Base-by-base conservation (phyloP, 1,140 invertebrate genomes). In the Caenorhabditis latens region DNA sequence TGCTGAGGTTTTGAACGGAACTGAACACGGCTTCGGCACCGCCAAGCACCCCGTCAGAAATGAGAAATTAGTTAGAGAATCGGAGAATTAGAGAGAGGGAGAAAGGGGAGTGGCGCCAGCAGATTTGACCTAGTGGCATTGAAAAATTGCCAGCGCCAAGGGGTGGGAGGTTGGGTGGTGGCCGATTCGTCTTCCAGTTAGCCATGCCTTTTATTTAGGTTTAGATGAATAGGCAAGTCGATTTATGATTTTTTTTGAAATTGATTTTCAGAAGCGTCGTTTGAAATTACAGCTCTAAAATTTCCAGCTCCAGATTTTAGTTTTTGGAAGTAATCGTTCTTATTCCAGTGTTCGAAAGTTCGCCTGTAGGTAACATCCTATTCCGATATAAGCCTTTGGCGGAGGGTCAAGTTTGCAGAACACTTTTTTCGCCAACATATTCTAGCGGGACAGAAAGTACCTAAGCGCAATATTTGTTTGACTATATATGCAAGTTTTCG, bases 41-140 rank as follows among this genome's bases (percentile, higher is more conserved):
- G 46, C 71, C 71, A 79, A 79, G 71, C 71, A 79, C 71, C 61
- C 40, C n/a, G 71, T 50, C 71, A 79, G 40, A 79, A 79, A 79
- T 79, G 71, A 79, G 71, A 79, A 79, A 79, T 79, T 79, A 50
- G 46, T 48, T 42, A 48, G 71, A 79, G 71, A 79, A 16, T 11
- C 14, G 43, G 67, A 75, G 67, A 75, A 48, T 75, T 75, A 43
- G 67, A 75, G 16, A 46, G 16, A 16, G n/a, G 13, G 46, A 50
- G 13, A 16, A 9, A 7, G 67, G 67, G 43, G 67, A n/a, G 67
- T n/a, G 42, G 67, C 67, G 42, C 43, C 43, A n/a, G 16, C 40
- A 67, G 63, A 32, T 67, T 46, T 79, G 71, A 79, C 71, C 71
- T 79, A 79, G 71, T 79, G 71, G 71, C 71, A 79, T 79, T 79